Base-by-base conservation (phyloP, 2,113 vertebrate species). In the Rallus limicola region DNA sequence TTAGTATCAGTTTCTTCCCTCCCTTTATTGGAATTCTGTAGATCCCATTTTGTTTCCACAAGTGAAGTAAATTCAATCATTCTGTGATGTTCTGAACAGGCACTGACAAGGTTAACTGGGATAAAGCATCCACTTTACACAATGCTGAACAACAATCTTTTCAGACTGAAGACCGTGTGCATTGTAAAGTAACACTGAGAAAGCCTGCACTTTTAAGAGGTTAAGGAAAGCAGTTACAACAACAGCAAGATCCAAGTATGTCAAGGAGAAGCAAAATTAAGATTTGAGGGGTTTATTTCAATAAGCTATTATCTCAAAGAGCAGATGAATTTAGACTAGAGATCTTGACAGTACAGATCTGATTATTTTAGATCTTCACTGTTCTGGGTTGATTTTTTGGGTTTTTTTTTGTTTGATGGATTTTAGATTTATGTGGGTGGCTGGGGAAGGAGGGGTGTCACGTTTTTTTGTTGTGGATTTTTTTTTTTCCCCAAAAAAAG, bases 251-350 rank as follows among this genome's bases (percentile, higher is more conserved):
- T 58, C 11, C 80, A 88, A 80, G 56, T 70, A 40, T 64, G 72
- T 93, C 72, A 93, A 90, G 85, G 86, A 96, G 60, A 93, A 60
- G 10, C 16, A 86, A 86, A 94, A 59, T 58, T 48, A 78, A 75
- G 34, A 89, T 91, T 93, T 84, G 55, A 90, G 80, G 33, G 33
- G 18, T 82, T 62, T 42, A 20, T 67, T 91, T 74, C 46, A 24
- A 3, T 34, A 53, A 86, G 25, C 8, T n/a, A 28, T 72, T 90
- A 60, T 28, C 82, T 88, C 42, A 58, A 52, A 53, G 71, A 80
- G n/a, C 16, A 40, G 14, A 44, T 33, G 46, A 88, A 82, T 38
- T 91, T 72, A 40, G 31, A 75, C 63, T 48, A 59, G 38, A 91
- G 23, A 70, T 67, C 48, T 70, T 95, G 88, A 63, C 81, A 89